These are phyloP conservation scores for Lanius collurio DNA, from an alignment of 2,113 vertebrate genomes.

Conservation along the genomic window DNA sequence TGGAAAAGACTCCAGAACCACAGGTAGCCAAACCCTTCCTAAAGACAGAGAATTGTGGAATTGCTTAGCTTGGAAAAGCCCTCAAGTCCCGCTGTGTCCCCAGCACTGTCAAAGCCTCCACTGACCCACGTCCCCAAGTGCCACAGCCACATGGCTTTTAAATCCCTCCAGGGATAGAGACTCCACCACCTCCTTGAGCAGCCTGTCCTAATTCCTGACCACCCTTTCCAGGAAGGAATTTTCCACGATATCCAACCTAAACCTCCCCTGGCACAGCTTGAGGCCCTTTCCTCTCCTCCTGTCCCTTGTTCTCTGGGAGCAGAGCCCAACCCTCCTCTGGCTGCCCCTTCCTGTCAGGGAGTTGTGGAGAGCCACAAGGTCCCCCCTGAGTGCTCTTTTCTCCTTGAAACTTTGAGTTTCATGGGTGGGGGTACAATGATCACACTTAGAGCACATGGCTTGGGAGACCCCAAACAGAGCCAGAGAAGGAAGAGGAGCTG, in stretches of 20 bases:
- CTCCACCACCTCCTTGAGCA: neutral
- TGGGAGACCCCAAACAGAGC: neutral
- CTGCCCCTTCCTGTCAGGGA: neutral
- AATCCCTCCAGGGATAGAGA: neutral
- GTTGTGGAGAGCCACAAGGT: neutral
- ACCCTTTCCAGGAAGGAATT: neutral
- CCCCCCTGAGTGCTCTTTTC: neutral
- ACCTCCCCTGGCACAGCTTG: fast-evolving
- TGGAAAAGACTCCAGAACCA: neutral
- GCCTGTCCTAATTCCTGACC: neutral
- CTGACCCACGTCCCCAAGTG: neutral
- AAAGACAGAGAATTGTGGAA: neutral
- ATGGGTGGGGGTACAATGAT: neutral
- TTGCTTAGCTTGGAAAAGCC: neutral
- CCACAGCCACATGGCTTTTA: neutral
- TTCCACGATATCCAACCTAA: neutral
- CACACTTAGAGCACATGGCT: fast-evolving
- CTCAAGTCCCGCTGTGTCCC: no score
- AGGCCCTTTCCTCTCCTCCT: fast-evolving
- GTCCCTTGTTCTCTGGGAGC: neutral
- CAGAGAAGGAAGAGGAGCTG: neutral
- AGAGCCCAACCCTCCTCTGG: fast-evolving
- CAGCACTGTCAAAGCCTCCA: neutral
- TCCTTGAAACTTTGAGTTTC: neutral
- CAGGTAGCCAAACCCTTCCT: neutral